Conservation (phyloP, 2,888 invertebrate genomes). For the Noctua janthina region DNA sequence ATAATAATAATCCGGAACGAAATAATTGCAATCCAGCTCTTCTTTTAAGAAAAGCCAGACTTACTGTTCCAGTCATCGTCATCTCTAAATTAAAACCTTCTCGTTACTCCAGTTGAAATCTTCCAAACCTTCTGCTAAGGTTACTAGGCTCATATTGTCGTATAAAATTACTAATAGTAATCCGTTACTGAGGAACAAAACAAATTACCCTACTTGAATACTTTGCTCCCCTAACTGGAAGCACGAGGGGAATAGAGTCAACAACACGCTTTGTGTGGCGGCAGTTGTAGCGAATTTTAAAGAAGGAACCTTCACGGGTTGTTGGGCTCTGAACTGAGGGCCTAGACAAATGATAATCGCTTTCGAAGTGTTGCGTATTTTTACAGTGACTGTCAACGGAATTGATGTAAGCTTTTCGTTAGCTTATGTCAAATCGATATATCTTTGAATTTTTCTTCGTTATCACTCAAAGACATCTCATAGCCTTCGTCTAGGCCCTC, state of each 20-base stretch:
- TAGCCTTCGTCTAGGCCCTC: neutral
- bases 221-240: slow-evolving; percentile 64
- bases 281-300: slow-evolving; percentile 54
- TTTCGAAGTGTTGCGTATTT: neutral
- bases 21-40: neutral
- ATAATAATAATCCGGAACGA: neutral
- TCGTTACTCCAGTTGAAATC: neutral
- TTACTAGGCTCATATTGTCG: slow-evolving; percentile 42
- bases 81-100: neutral
- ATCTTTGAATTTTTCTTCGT: neutral
- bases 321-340: neutral
- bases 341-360: neutral
- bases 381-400: neutral
- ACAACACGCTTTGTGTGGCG: slow-evolving; percentile 55
- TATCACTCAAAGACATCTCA: no score
- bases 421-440: neutral
- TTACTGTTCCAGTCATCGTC: neutral
- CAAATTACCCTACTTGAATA: slow-evolving; percentile 80
- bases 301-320: neutral
- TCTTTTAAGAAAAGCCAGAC: neutral
- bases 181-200: slow-evolving; percentile 73
- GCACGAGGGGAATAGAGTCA: slow-evolving; percentile 68
- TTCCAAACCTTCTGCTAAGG: slow-evolving; percentile 12
- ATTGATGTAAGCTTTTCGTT: neutral
- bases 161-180: slow-evolving; percentile 70